Evolutionary conservation across 2,113 vertebrate genomes (phyloP).

Genomic region (Romanogobio albipinnatus): DNA sequence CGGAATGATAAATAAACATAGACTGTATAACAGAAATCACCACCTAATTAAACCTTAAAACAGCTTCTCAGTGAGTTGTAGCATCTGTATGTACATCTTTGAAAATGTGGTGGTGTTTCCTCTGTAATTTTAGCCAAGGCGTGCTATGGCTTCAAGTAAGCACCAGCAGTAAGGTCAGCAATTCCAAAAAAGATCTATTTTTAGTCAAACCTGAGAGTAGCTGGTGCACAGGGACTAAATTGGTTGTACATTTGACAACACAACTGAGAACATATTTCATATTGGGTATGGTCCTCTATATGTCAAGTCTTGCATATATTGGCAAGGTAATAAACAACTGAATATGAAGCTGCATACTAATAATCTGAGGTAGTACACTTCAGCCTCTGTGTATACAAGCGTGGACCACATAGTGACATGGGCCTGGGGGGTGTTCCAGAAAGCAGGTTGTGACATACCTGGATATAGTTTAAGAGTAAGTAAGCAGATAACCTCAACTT

Average conservation of each 20-base stretch:
- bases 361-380: slow-evolving; percentile 72
- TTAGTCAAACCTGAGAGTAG: slow-evolving; percentile 38
- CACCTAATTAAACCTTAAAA: not conserved
- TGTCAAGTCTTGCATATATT: slow-evolving; percentile 26
- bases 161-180: slow-evolving; percentile 30
- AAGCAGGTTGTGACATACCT: too few relatives aligned
- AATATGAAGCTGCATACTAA: slow-evolving; percentile 81
- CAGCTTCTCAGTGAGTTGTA: not conserved
- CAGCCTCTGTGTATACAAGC: not conserved
- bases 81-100: not conserved
- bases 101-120: not conserved
- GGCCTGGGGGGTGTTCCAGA: slow-evolving; percentile 64
- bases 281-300: not conserved
- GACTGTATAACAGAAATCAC: slow-evolving; percentile 9
- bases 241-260: not conserved
- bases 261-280: not conserved
- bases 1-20: not conserved
- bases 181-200: slow-evolving; percentile 20
- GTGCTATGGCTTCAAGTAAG: slow-evolving; percentile 11
- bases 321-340: slow-evolving; percentile 56
- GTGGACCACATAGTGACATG: slow-evolving; percentile 57
- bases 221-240: slow-evolving; percentile 6
- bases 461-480: too few relatives aligned
- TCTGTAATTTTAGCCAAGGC: not conserved
- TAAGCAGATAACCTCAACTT: too few relatives aligned